These are phyloP conservation scores for Argopecten irradians DNA, from an alignment of 1,140 invertebrate species.

Conservation along the genomic window DNA sequence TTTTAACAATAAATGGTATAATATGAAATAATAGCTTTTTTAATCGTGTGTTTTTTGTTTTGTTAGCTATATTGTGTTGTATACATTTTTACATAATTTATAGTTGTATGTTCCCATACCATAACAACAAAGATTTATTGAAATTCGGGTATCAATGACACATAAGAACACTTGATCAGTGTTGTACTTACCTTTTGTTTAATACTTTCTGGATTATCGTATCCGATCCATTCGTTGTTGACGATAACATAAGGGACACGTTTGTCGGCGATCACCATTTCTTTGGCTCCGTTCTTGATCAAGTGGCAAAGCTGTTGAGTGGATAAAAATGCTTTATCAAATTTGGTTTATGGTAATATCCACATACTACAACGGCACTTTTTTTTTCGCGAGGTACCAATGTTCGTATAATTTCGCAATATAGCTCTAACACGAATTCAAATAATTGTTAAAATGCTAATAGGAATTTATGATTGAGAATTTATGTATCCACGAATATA, in stretches of 20 bases:
- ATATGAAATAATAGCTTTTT: no score
- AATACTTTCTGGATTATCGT: constrained; percentile 87
- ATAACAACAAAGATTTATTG: no score
- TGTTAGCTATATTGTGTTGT: no score
- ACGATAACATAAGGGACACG: constrained; percentile 85
- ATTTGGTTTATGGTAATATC: no score
- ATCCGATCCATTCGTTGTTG: constrained; percentile 92
- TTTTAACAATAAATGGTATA: no score
- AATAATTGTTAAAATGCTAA: neutral
- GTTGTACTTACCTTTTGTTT: constrained; percentile 81
- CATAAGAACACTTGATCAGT: no score
- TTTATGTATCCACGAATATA: neutral
- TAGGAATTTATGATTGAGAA: neutral
- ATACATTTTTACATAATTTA: no score
- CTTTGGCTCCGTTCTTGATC: constrained; percentile 31
- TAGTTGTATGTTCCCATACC: no score
- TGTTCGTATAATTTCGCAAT: neutral
- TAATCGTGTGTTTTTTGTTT: no score
- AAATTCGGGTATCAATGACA: no score
- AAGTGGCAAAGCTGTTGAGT: constrained; percentile 44
- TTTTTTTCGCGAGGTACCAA: neutral
- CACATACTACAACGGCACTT: no score
- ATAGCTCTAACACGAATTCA: neutral
- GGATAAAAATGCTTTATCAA: neutral
- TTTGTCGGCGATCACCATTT: constrained; percentile 27